Base-by-base conservation (phyloP, 2,888 invertebrate species). In the Polydrusus tereticollis region DNA sequence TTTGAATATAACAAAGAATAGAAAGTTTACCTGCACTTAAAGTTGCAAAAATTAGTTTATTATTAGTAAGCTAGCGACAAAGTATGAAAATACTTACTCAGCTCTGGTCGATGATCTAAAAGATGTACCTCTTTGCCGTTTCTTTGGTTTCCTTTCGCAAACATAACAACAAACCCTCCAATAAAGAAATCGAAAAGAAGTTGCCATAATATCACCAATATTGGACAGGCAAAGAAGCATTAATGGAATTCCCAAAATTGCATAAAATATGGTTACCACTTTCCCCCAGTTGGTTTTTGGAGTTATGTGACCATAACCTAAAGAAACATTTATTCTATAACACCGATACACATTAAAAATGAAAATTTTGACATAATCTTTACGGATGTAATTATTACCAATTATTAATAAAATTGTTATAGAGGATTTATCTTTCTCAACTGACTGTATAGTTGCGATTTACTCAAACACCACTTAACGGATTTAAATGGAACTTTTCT, bases 171-270 rank as follows among this genome's bases (percentile, higher is more conserved):
- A 97, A 2, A 95, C 92, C 68, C 94, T 91, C 96, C 96, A 96
- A 83, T 97, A 97, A n/a, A 96, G 86, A 82, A 96, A 96, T 76
- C 95, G 92, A 87, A 97, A 97, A 6, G 95, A 95, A 52, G 95
- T 94, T 0, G 96, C 96, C 95, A 97, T 95, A 76, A 96, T 93
- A 84, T 96, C 96, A 5, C 97, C 96, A 79, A 96, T 96, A 86
- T 95, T 97, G 65, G 97, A 96, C 76, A 98, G 89, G 80, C 97
- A 98, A 16, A 98, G 89, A 80, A 98, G 89, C 96, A 98, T 97
- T 77, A 98, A 87, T 0, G 98, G 98, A 78, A 98, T 98, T 55
- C 95, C 98, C 76, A 97, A 89, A 83, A 98, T 97, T 21, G 97
- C 97, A 86, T 98, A 98, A 84, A 98, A 93, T 81, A 98, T 97